Conservation (phyloP, 2,113 vertebrate genomes). For the Toxostoma redivivum region DNA sequence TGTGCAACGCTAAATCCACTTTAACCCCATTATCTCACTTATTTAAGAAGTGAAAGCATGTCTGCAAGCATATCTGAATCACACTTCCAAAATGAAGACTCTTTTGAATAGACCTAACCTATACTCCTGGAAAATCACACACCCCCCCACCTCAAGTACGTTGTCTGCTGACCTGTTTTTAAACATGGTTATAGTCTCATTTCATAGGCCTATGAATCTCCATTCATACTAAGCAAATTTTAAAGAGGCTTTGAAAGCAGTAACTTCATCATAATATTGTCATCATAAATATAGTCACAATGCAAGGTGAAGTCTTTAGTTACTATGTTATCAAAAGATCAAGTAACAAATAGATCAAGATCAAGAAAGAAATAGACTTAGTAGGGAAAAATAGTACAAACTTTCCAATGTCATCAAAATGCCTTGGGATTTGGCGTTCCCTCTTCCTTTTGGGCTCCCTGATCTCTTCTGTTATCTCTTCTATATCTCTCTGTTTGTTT, state of each 20-base stretch:
- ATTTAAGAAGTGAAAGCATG: background rate
- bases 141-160: background rate
- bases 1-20: slow-evolving; percentile 18
- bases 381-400: background rate
- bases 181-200: background rate
- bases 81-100: background rate
- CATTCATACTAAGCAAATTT: background rate
- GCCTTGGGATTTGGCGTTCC: background rate
- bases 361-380: background rate
- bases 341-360: background rate
- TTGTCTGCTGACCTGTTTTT: background rate
- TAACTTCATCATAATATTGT: background rate
- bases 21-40: background rate
- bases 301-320: background rate
- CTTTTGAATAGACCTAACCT: background rate
- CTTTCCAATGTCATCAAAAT: background rate
- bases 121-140: background rate
- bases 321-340: background rate
- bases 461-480: background rate
- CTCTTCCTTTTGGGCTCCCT: background rate
- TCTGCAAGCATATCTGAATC: background rate
- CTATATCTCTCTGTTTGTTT: background rate
- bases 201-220: background rate
- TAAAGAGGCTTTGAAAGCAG: background rate
- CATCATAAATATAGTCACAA: background rate